These are phyloP conservation scores for Petaurus breviceps DNA, from an alignment of 2,113 vertebrate genomes.

Conservation along the genomic window DNA sequence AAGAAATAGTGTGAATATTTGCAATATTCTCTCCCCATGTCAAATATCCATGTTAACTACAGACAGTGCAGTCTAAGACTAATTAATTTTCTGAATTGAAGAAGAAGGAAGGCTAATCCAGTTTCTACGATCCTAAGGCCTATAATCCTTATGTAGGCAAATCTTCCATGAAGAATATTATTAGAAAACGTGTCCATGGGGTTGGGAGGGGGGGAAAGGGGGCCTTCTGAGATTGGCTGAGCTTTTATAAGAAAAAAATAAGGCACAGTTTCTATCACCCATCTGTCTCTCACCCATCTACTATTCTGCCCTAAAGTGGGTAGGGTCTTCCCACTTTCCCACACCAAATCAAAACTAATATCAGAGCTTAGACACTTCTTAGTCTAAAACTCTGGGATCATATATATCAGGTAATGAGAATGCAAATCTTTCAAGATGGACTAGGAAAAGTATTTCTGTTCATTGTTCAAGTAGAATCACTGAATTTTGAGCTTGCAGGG, in stretches of 20 bases:
- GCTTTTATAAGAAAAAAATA: slow-evolving; percentile 39
- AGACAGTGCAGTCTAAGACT: slow-evolving; percentile 54
- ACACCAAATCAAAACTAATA: background rate
- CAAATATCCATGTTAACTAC: slow-evolving; percentile 57
- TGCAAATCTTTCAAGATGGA: background rate
- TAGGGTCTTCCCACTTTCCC: background rate
- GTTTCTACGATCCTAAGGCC: slow-evolving; percentile 51
- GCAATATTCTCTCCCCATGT: slow-evolving; percentile 52
- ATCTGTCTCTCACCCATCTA: slow-evolving; percentile 4
- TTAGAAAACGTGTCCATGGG: slow-evolving; percentile 19
- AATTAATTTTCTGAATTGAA: slow-evolving; percentile 63
- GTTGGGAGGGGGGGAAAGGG: background rate
- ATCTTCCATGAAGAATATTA: slow-evolving; percentile 53
- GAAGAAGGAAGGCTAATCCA: slow-evolving; percentile 49
- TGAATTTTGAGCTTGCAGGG: background rate
- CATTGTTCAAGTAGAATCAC: background rate
- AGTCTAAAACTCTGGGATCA: background rate
- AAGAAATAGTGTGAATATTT: slow-evolving; percentile 42
- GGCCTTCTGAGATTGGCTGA: slow-evolving; percentile 14
- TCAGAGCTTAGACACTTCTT: background rate
- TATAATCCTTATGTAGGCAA: slow-evolving; percentile 46
- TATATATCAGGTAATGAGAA: background rate
- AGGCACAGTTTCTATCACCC: background rate
- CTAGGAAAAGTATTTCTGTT: background rate
- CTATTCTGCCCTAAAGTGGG: background rate